Evolutionary conservation across 2,797 vertebrate species (phyloP), one percentile per base, ranked within the genome.

Genomic region (Tiaroga cobitis): DNA sequence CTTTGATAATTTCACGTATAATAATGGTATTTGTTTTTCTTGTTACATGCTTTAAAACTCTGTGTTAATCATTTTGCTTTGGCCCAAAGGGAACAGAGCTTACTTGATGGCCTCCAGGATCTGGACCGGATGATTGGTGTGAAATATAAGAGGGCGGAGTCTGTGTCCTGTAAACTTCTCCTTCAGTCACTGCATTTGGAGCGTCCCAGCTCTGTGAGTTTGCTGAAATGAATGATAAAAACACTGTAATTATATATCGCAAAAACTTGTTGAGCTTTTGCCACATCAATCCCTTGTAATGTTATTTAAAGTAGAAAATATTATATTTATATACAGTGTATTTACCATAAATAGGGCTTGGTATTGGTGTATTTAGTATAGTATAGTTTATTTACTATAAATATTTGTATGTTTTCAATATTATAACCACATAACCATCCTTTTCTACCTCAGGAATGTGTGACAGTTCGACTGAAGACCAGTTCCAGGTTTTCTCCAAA

Each of bases 81-180:
- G 21, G 29, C 24, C 15, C 73, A 34, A 85, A 90, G 89, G 78
- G 63, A 73, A 37, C 89, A 86, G 84, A 95, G 93, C 80, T 86
- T 95, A 69, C 87, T 95, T 91, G 95, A 95, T 43, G 83, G 88
- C 59, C 95, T 95, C 86, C 94, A 95, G 2, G 95, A 96, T 90
- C 87, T 96, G 89, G 94, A 96, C 91, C 94, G 93, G 89, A 94
- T 95, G 92, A 94, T 95, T 79, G 92, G 90, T 87, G 92, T 93
- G 86, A 91, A 93, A 86, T 92, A 94, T 87, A 95, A 94, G 86
- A 82, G 91, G 90, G 92, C 88, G 18, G 92, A 76, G 16, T 91
- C 91, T 15, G 88, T 92, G 83, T 94, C 94, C 18, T 91, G 90
- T 51, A 90, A 92, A 63, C 93, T 92, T 59, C 93, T 95, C 51